phyloP scores from a whole-genome alignment of 2,113 vertebrate species.

The Oryzias javanicus region DNA sequence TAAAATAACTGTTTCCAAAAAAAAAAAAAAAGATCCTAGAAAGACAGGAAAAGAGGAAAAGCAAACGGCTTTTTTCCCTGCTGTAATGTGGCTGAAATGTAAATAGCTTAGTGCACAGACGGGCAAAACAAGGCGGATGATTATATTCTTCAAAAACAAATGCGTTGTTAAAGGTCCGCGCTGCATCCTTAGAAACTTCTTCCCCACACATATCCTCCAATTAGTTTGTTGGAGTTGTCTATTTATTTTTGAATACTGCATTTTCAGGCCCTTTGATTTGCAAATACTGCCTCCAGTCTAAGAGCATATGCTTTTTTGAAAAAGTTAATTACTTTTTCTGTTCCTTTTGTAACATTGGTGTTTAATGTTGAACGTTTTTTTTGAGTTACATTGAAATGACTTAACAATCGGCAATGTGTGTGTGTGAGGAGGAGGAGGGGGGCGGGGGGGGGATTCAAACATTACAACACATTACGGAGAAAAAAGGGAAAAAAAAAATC shows the following conservation, averaged over 20 bases:
- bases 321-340: slow-evolving; percentile 85
- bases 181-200: slow-evolving; percentile 80
- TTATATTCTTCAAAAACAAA: slow-evolving; percentile 73
- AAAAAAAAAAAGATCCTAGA: slow-evolving; percentile 50
- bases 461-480: slow-evolving; percentile 53
- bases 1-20: slow-evolving; percentile 40
- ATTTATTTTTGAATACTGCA: slow-evolving; percentile 79
- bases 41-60: slow-evolving; percentile 38
- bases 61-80: slow-evolving; percentile 46
- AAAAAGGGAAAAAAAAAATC: slow-evolving; percentile 43
- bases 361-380: slow-evolving; percentile 84
- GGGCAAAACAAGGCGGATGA: slow-evolving; percentile 66
- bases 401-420: slow-evolving; percentile 69
- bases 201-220: slow-evolving; percentile 76
- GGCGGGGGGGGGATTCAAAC: slow-evolving; percentile 56
- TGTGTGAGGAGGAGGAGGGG: slow-evolving; percentile 24
- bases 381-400: slow-evolving; percentile 79
- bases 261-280: slow-evolving; percentile 79
- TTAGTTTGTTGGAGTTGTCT: slow-evolving; percentile 80
- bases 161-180: slow-evolving; percentile 69
- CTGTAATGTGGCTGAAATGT: slow-evolving; percentile 66
- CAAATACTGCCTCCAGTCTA: slow-evolving; percentile 76
- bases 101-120: slow-evolving; percentile 73
- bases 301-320: slow-evolving; percentile 77
- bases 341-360: slow-evolving; percentile 82